These are phyloP conservation scores for Polylopha cassiicola DNA, from an alignment of 2,888 invertebrate genomes.

Conservation along the genomic window DNA sequence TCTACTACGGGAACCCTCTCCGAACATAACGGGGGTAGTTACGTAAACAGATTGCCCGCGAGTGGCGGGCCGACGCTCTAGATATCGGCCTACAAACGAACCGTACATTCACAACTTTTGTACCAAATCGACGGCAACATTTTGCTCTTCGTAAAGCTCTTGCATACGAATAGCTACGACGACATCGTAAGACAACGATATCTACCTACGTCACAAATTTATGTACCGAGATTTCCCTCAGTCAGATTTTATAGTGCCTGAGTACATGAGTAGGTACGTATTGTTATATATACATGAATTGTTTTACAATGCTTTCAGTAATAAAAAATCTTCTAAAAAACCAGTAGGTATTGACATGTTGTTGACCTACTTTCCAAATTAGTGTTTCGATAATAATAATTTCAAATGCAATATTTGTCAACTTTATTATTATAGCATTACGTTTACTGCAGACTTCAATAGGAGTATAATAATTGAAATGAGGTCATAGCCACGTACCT, in stretches of 20 bases:
- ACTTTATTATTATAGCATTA: too few species aligned
- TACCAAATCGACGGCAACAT: constrained; percentile 42
- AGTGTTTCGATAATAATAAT: too few species aligned
- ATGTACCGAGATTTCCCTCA: constrained; percentile 17
- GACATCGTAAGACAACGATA: constrained; percentile 32
- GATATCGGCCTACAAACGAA: constrained; percentile 63
- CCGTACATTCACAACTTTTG: constrained; percentile 57
- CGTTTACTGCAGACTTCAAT: too few species aligned
- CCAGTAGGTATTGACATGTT: too few species aligned
- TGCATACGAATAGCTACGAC: constrained; percentile 38
- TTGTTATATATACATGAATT: too few species aligned
- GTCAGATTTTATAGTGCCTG: constrained; percentile 20
- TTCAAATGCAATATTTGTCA: too few species aligned
- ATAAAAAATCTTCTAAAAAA: too few species aligned
- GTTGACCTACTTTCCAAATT: too few species aligned
- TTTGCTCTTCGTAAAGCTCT: constrained; percentile 43
- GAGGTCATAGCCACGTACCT: constrained; percentile 39
- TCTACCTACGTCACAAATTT: constrained; percentile 22
- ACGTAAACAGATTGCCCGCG: constrained; percentile 76
- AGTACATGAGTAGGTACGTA: too few species aligned
- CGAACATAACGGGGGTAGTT: constrained; percentile 74
- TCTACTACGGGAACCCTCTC: constrained; percentile 73
- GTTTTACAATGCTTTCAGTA: too few species aligned
- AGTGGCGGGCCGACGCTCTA: constrained; percentile 52
- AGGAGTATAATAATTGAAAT: too few species aligned